A percentile compares a stretch with the other conserved stretches of the same genome.
These are phyloP conservation scores for Cabera pusaria DNA, from an alignment of 2,888 invertebrate species.

Conservation along the genomic window DNA sequence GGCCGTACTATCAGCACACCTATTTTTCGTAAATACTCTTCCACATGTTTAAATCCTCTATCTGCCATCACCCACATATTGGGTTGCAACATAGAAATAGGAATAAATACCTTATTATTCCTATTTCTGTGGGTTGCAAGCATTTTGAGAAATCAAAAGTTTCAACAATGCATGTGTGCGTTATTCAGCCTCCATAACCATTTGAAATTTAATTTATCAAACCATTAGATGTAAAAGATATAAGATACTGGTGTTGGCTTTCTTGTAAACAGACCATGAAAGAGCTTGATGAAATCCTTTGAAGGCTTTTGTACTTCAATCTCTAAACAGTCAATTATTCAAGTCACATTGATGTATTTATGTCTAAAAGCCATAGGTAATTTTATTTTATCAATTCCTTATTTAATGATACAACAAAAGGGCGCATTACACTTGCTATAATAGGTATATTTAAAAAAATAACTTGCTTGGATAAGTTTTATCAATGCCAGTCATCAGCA, in stretches of 20 bases:
- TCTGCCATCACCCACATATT: constrained; percentile 6
- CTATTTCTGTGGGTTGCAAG: too few species aligned
- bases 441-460: constrained; percentile 30
- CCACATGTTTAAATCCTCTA: constrained; percentile 6
- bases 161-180: constrained; percentile 22
- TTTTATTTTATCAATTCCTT: constrained; percentile 21
- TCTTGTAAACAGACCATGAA: constrained; percentile 51
- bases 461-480: too few species aligned
- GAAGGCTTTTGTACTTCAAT: constrained; percentile 51
- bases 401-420: constrained; percentile 30
- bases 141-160: constrained; percentile 5
- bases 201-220: constrained; percentile 35
- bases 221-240: constrained; percentile 30
- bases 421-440: constrained; percentile 28
- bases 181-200: constrained; percentile 34
- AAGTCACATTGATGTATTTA: constrained; percentile 37
- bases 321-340: constrained; percentile 53
- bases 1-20: constrained; percentile 3
- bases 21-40: constrained; percentile 2
- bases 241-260: constrained; percentile 39
- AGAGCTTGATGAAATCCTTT: constrained; percentile 40
- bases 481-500: too few species aligned
- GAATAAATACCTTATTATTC: too few species aligned
- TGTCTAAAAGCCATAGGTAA: constrained; percentile 38
- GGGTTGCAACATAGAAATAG: too few species aligned